These are phyloP conservation scores for Trichomalopsis sarcophagae DNA, from an alignment of 1,140 invertebrate species.

Conservation along the genomic window DNA sequence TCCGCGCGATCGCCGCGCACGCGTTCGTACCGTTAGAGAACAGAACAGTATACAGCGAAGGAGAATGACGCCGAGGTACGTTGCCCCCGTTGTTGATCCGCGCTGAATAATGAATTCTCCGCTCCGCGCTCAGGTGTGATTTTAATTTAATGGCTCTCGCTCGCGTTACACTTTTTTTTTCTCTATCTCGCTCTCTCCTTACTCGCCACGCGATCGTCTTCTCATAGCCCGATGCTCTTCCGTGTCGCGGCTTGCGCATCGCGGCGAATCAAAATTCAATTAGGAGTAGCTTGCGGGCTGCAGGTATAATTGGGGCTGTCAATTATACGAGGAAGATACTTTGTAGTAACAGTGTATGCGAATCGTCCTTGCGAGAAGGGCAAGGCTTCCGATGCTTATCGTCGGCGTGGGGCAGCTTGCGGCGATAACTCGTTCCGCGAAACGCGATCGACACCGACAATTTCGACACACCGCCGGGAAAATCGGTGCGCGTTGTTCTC, in stretches of 20 bases:
- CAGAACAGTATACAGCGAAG: background rate
- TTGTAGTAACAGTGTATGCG: no score
- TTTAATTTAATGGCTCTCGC: conserved; percentile 45
- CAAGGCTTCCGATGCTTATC: no score
- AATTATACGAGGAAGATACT: background rate
- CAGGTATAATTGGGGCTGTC: background rate
- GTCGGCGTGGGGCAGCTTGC: no score
- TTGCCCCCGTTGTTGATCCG: conserved; percentile 20
- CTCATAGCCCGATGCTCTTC: background rate
- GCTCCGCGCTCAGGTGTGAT: conserved; percentile 11
- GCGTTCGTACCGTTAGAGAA: conserved; percentile 31
- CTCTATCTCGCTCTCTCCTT: background rate
- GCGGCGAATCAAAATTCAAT: background rate
- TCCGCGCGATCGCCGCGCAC: background rate
- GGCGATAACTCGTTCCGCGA: background rate
- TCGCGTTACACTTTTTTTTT: conserved; percentile 53
- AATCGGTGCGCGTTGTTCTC: background rate
- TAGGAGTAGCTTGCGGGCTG: no score
- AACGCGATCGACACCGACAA: background rate
- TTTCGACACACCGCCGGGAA: background rate
- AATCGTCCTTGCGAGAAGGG: no score
- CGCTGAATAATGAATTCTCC: conserved; percentile 24
- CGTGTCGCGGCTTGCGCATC: background rate
- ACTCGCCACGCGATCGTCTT: background rate
- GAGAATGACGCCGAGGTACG: conserved; percentile 38